These are phyloP conservation scores for Andrena fulva DNA, from an alignment of 2,888 invertebrate genomes.

Conservation along the genomic window DNA sequence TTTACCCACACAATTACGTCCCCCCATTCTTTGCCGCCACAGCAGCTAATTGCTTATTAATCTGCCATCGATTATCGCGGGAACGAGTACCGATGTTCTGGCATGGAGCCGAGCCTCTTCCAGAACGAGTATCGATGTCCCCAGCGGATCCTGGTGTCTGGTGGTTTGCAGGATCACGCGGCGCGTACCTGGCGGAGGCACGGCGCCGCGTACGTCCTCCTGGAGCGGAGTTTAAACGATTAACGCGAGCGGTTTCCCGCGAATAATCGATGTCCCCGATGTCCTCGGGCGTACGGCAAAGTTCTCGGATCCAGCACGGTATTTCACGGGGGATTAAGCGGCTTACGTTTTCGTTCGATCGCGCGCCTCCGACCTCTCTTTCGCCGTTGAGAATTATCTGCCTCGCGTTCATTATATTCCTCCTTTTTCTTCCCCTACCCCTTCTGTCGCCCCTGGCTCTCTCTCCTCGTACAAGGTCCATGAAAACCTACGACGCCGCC, in stretches of 20 bases:
- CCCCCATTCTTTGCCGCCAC: no score
- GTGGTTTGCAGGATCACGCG: constrained; percentile 67
- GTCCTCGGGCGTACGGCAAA: constrained; percentile 74
- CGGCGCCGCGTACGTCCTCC: constrained; percentile 52
- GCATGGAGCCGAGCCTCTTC: constrained; percentile 40
- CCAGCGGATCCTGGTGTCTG: constrained; percentile 35
- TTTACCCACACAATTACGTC: no score
- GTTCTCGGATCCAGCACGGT: constrained; percentile 76
- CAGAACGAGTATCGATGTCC: constrained; percentile 43
- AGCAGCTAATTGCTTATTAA: constrained; percentile 6
- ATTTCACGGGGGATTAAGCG: constrained; percentile 80
- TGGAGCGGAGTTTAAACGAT: constrained; percentile 73
- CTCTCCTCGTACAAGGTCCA: constrained; percentile 15
- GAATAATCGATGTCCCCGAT: constrained; percentile 77
- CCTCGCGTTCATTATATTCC: constrained; percentile 67
- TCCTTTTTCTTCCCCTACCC: not conserved
- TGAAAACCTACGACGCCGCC: constrained; percentile 16
- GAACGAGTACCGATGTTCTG: constrained; percentile 18
- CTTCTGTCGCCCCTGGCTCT: not conserved
- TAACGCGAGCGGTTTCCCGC: constrained; percentile 74
- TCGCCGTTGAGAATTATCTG: constrained; percentile 68
- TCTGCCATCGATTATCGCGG: constrained; percentile 1
- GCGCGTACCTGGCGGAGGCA: constrained; percentile 54
- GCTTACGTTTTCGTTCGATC: constrained; percentile 79
- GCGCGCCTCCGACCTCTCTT: constrained; percentile 43